Evolutionary conservation across 2,888 invertebrate genomes (phyloP).

Genomic region (Oligia strigilis): DNA sequence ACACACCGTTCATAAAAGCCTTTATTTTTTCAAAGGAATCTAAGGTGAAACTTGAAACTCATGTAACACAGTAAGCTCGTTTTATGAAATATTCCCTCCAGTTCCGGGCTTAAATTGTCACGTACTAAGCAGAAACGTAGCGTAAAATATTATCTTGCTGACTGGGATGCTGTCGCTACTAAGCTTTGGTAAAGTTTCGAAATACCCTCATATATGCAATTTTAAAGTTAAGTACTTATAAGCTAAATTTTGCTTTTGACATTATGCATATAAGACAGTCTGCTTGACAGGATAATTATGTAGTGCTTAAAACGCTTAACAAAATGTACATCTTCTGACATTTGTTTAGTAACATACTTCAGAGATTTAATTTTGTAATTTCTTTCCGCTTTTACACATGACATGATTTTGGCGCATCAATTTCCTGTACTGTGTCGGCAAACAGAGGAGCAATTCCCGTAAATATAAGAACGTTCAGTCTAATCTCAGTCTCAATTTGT

Average conservation of each 20-base stretch:
- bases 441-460: no score
- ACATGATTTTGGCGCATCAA: no score
- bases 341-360: not conserved
- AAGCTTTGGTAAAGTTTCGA: slow-evolving; percentile 37
- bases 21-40: slow-evolving; percentile 1
- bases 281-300: not conserved
- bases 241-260: slow-evolving; percentile 22
- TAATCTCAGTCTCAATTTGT: no score
- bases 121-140: slow-evolving; percentile 64
- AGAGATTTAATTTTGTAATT: not conserved
- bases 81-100: slow-evolving; percentile 60
- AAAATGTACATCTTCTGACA: not conserved
- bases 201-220: slow-evolving; percentile 33
- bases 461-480: no score
- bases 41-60: slow-evolving; percentile 24
- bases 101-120: slow-evolving; percentile 61
- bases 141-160: slow-evolving; percentile 65
- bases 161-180: slow-evolving; percentile 34
- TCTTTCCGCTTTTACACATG: no score
- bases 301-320: not conserved
- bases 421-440: no score
- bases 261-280: not conserved
- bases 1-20: not conserved
- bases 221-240: slow-evolving; percentile 14
- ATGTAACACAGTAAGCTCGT: slow-evolving; percentile 53